Percentiles rank a stretch among this genome's conserved stretches.
These are phyloP conservation scores for Percopsis omiscomaycus DNA, from an alignment of 2,797 vertebrate genomes.

Conservation along the genomic window DNA sequence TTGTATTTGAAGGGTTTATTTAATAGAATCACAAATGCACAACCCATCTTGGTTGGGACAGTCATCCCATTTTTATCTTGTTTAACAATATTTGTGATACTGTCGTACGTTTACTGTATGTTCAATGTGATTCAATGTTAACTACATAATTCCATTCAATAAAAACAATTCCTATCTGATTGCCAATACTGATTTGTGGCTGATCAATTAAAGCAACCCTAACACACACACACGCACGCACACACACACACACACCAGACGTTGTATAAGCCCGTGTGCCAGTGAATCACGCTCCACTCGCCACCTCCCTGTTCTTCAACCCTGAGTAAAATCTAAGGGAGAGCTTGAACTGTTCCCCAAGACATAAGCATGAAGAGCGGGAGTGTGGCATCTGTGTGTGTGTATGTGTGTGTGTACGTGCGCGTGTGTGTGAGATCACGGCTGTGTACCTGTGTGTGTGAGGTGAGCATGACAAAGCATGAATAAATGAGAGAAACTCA, in stretches of 20 bases:
- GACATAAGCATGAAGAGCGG: constrained; percentile 76
- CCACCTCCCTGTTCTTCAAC: constrained; percentile 81
- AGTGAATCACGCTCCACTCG: constrained; percentile 53
- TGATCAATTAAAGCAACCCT: constrained; percentile 45
- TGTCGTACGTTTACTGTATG: too few relatives aligned
- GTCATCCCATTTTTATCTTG: too few relatives aligned
- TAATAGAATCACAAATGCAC: constrained; percentile 15
- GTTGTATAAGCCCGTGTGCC: constrained; percentile 25
- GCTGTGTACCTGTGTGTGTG: constrained; percentile 6
- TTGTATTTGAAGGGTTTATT: constrained; percentile 31
- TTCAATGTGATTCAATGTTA: too few relatives aligned
- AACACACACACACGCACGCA: constrained; percentile 31
- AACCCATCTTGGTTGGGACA: constrained; percentile 15
- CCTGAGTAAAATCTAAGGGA: constrained; percentile 85
- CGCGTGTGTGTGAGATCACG: constrained; percentile 20
- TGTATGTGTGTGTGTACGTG: constrained; percentile 30
- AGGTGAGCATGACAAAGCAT: constrained; percentile 15
- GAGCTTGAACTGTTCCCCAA: constrained; percentile 77
- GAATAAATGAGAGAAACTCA: constrained; percentile 30
- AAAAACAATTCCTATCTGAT: too few relatives aligned
- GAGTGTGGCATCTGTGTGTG: constrained; percentile 55
- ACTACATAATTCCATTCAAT: too few relatives aligned
- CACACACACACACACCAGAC: constrained; percentile 2
- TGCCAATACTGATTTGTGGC: constrained; percentile 24
- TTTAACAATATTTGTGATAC: too few relatives aligned